Base-by-base conservation (phyloP, 2,113 vertebrate genomes). In the Triplophysa dalaica region DNA sequence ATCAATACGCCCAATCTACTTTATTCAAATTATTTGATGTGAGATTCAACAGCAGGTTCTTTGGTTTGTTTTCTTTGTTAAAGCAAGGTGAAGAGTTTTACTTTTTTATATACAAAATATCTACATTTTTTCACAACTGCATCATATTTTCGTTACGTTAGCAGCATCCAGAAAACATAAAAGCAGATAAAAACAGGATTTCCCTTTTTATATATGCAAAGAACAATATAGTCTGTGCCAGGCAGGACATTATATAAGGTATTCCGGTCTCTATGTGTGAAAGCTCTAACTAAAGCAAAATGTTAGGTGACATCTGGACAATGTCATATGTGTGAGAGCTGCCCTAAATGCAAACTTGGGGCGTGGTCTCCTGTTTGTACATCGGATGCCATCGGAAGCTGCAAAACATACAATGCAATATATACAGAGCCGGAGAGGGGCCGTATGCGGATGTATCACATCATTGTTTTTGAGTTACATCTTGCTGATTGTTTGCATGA, bases 271-370 rank as follows among this genome's bases (percentile, higher is more conserved):
- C n/a, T 11, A 21, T 9, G 19, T 56, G 52, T 38, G 29, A 43
- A 22, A 60, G 26, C 0, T 38, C 17, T 21, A 12, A 14, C 26
- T 33, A 78, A 60, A 78, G 38, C 33, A 60, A 54, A 26, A 12
- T 0, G 17, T 62, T 62, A 38, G 62, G 38, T 62, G 67, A 50
- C 77, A 70, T 70, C 54, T 79, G 67, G 22, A 11, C 48, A 50
- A 70, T 13, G 33, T 61, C 77, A 50, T 69, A 52, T 8, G 10
- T 17, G 58, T 64, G 19, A 63, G 68, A 73, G 45, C 21, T 26
- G 29, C 26, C 16, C 45, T 48, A 72, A 26, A 73, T 41, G 19
- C 68, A 64, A 48, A 64, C 58, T 64, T 8, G 26, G 38, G 64
- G 33, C 16, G 58, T 45, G 56, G 21, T 22, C 60, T 63, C 22